Conservation (phyloP, 30 jellyfish, hydroid and myxozoan genomes). For the Aurelia sp. region DNA sequence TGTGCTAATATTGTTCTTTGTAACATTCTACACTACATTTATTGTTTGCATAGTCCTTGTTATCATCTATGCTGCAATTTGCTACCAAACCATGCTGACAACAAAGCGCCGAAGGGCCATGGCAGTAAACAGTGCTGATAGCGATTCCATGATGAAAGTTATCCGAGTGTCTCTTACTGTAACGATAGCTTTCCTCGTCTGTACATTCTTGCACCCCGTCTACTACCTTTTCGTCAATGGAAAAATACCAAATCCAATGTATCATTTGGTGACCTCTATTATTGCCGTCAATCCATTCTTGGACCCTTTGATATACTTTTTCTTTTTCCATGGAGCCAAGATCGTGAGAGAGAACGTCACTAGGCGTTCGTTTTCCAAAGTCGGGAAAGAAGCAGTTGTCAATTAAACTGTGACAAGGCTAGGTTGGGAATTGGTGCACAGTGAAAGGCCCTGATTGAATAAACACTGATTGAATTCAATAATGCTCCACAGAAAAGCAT, state of each 20-base stretch:
- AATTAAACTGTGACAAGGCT: too few relatives aligned
- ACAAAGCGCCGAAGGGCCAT: background rate
- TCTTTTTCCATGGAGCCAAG: background rate
- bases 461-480: too few relatives aligned
- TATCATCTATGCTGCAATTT: conserved; percentile 9
- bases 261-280: conserved; percentile 15
- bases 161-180: conserved; percentile 18
- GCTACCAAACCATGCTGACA: conserved; percentile 3
- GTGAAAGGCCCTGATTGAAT: too few relatives aligned
- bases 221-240: background rate
- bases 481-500: too few relatives aligned
- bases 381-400: too few relatives aligned
- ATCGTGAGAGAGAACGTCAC: too few relatives aligned
- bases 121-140: background rate
- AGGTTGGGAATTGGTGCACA: too few relatives aligned
- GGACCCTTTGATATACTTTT: conserved; percentile 31
- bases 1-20: background rate
- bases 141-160: conserved; percentile 9
- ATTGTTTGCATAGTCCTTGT: background rate
- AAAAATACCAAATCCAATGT: background rate
- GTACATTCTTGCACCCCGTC: conserved; percentile 34
- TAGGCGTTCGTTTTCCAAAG: too few relatives aligned
- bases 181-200: conserved; percentile 31
- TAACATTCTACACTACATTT: background rate
- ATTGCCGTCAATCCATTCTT: conserved; percentile 23